Percentiles rank a stretch among this genome's conserved stretches.
These are phyloP conservation scores for Sinohyriopsis cumingii DNA, from an alignment of 2,888 invertebrate species.

Conservation along the genomic window DNA sequence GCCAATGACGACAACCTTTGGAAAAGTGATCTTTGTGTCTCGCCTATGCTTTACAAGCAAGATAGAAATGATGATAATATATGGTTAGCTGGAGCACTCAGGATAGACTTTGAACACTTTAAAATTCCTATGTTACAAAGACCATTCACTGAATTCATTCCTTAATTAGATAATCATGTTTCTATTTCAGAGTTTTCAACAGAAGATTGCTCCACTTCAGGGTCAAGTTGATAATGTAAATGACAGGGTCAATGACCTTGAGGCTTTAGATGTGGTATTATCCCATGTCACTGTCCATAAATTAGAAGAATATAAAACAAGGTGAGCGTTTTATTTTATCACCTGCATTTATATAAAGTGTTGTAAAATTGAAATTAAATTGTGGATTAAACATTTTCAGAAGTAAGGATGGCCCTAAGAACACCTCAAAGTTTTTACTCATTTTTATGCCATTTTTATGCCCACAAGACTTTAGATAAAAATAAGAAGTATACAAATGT, in stretches of 20 bases:
- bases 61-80: no score
- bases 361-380: background rate
- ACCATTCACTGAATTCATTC: background rate
- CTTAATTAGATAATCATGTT: background rate
- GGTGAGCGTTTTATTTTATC: slow-evolving; percentile 42
- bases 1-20: no score
- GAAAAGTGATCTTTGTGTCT: no score
- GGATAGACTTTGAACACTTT: no score
- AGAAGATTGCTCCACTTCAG: slow-evolving; percentile 81
- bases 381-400: background rate
- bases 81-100: no score
- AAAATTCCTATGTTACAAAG: background rate
- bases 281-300: slow-evolving; percentile 79
- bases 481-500: no score
- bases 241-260: slow-evolving; percentile 82
- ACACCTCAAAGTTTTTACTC: no score
- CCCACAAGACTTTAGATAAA: no score
- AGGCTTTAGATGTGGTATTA: slow-evolving; percentile 82
- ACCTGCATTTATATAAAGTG: background rate
- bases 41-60: no score
- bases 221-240: slow-evolving; percentile 83
- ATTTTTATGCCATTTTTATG: no score
- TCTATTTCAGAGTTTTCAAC: slow-evolving; percentile 80
- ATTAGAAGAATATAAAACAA: slow-evolving; percentile 87
- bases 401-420: no score